phyloP scores from a whole-genome alignment of 2,113 vertebrate genomes.

The Pelmatolapia mariae region DNA sequence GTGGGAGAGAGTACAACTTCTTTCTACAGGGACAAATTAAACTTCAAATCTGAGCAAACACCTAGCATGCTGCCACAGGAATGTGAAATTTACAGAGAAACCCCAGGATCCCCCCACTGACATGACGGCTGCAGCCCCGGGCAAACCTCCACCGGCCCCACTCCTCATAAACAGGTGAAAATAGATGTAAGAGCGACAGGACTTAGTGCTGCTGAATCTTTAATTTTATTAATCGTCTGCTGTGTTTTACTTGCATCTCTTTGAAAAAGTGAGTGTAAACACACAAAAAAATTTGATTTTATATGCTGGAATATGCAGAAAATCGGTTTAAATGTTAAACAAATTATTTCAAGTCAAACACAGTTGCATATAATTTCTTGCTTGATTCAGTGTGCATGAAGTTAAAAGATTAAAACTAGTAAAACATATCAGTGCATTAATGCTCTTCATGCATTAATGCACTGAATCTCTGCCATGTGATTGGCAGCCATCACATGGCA shows the following conservation, averaged over 20 bases:
- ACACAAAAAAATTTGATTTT: background rate
- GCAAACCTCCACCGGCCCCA: background rate
- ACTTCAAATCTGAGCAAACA: background rate
- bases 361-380: background rate
- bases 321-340: background rate
- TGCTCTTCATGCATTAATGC: background rate
- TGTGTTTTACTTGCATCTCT: background rate
- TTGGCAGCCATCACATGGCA: background rate
- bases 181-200: background rate
- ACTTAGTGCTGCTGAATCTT: background rate
- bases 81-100: background rate
- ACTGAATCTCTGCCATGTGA: background rate
- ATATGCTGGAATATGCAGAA: background rate
- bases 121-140: background rate
- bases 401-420: background rate
- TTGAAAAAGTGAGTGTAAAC: background rate
- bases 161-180: background rate
- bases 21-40: background rate
- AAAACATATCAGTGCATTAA: background rate
- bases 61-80: background rate
- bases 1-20: background rate
- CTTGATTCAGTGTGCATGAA: background rate
- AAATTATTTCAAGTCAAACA: background rate
- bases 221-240: background rate
- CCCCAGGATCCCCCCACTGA: background rate